Evolutionary conservation across 2,797 vertebrate genomes (phyloP).

Genomic region (Miichthys miiuy): DNA sequence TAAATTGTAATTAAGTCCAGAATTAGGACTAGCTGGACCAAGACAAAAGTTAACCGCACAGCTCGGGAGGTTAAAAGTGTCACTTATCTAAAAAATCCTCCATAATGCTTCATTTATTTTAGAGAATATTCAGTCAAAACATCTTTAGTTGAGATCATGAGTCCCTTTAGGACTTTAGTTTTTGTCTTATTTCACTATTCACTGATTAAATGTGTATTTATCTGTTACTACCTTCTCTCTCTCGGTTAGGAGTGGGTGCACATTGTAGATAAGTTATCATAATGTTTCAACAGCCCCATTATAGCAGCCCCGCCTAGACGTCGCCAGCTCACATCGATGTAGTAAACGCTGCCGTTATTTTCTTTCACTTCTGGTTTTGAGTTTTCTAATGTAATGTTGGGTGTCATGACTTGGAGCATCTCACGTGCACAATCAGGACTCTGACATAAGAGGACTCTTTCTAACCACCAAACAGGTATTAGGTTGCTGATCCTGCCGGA

Average conservation of each 20-base stretch:
- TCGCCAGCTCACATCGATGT: background rate
- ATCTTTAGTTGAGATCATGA: background rate
- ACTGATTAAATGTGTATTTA: background rate
- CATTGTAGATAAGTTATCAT: slow-evolving; percentile 76
- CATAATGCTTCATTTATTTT: too few relatives aligned
- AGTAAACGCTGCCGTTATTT: background rate
- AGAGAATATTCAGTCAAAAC: background rate
- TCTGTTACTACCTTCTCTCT: background rate
- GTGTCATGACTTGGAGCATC: background rate
- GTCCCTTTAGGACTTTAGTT: too few relatives aligned
- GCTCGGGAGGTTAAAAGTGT: background rate
- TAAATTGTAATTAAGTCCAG: background rate
- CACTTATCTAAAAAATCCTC: background rate
- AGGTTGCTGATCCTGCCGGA: slow-evolving; percentile 8
- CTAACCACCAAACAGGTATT: background rate
- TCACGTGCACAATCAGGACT: background rate
- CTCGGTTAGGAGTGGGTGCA: slow-evolving; percentile 28
- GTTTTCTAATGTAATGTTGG: background rate
- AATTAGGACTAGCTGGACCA: background rate
- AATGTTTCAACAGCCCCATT: slow-evolving; percentile 36
- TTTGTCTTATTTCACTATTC: background rate
- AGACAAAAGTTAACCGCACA: background rate
- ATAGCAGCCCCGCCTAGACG: slow-evolving; percentile 51
- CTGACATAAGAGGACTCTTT: slow-evolving; percentile 19
- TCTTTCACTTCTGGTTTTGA: background rate